These are phyloP conservation scores for Henricia sp. DNA, from an alignment of 53 echinoderm and acorn worm genomes.

Conservation along the genomic window DNA sequence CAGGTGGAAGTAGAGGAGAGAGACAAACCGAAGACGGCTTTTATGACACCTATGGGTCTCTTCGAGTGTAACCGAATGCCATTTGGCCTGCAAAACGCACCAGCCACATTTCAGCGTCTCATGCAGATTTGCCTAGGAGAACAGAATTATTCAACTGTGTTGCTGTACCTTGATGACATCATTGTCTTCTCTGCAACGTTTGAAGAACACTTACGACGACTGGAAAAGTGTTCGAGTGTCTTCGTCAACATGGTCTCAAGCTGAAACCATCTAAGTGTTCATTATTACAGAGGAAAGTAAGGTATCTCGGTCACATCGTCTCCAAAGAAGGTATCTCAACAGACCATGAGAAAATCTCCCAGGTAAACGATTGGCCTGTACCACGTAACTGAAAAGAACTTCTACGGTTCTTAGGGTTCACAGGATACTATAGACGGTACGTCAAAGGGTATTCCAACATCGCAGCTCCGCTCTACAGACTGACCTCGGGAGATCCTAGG, in stretches of 20 bases:
- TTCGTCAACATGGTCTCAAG: background rate
- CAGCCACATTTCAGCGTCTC: slow-evolving; percentile 39
- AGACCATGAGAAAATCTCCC: slow-evolving; percentile 19
- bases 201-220: background rate
- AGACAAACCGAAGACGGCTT: slow-evolving; percentile 33
- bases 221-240: background rate
- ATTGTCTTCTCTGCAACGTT: slow-evolving; percentile 6
- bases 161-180: no score
- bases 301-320: slow-evolving; percentile 1
- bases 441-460: slow-evolving; percentile 10
- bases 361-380: background rate
- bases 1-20: no score
- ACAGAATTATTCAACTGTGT: background rate
- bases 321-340: slow-evolving; percentile 10
- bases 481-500: slow-evolving; percentile 19
- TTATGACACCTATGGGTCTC: no score
- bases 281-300: background rate
- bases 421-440: slow-evolving; percentile 30
- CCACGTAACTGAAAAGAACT: slow-evolving; percentile 2
- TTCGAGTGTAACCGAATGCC: no score
- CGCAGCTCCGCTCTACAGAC: slow-evolving; percentile 19
- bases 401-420: slow-evolving; percentile 5
- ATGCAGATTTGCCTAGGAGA: slow-evolving; percentile 40
- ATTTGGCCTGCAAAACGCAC: slow-evolving; percentile 51
- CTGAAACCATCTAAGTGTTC: slow-evolving; percentile 2